These are phyloP conservation scores for Euplexia lucipara DNA, from an alignment of 2,888 invertebrate species.

Conservation along the genomic window DNA sequence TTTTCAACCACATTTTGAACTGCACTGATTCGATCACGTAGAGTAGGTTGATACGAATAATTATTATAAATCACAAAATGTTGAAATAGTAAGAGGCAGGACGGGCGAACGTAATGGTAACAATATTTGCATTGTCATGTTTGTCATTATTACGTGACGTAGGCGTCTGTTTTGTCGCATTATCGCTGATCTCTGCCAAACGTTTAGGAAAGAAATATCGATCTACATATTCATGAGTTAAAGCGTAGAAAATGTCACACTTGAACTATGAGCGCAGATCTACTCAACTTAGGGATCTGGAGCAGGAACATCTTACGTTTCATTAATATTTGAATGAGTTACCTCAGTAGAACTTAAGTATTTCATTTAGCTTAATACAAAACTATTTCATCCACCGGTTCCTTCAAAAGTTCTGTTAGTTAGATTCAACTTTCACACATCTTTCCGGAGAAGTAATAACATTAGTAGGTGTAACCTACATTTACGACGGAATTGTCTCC, in stretches of 20 bases:
- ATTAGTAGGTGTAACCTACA: too few species aligned
- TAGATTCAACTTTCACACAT: constrained; percentile 22
- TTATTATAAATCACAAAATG: constrained; percentile 24
- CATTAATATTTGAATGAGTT: constrained; percentile 26
- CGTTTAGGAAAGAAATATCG: constrained; percentile 25
- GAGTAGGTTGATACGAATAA: constrained; percentile 36
- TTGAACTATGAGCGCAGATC: constrained; percentile 13
- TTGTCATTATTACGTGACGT: constrained; percentile 46
- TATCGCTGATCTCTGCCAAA: constrained; percentile 34
- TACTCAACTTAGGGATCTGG: constrained; percentile 29
- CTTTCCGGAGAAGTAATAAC: constrained; percentile 27
- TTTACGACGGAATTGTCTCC: too few species aligned
- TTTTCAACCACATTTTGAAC: neutral
- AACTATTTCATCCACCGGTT: neutral
- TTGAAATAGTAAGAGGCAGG: constrained; percentile 48
- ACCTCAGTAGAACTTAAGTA: constrained; percentile 4
- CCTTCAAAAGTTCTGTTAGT: neutral
- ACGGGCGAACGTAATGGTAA: constrained; percentile 39
- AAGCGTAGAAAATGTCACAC: constrained; percentile 26
- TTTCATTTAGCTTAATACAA: neutral
- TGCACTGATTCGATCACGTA: constrained; percentile 29
- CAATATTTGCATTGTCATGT: constrained; percentile 51
- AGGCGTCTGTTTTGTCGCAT: constrained; percentile 42
- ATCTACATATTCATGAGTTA: constrained; percentile 42
- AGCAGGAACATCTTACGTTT: constrained; percentile 24